Evolutionary conservation across 2,113 vertebrate genomes (phyloP), one percentile per base, ranked within the genome.

Genomic region (Laterallus jamaicensis): DNA sequence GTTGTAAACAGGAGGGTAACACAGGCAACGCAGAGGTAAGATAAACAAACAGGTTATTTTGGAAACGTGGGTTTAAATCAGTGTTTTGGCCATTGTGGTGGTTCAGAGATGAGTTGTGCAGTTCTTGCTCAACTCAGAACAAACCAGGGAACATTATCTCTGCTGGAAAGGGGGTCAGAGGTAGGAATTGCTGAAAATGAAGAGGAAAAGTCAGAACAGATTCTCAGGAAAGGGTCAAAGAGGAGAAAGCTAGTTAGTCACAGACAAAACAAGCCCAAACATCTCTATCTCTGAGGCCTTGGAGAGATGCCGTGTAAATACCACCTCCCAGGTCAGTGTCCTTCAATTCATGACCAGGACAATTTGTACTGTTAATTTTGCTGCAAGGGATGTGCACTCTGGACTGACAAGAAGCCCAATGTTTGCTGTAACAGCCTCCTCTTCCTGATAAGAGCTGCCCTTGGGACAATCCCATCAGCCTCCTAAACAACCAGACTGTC

Each of bases 261-360:
- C 42, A 75, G 88, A 62, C 79, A 67, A 44, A 92, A 66, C 16
- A 31, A 83, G 52, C n/a, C 47, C 50, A 16, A 42, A 6, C 2
- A 2, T 54, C 64, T 69, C 78, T 74, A 37, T 82, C 83, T 86
- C 73, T 0, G 10, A 81, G 74, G 52, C 77, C 86, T 79, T 76
- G 88, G 83, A 49, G 60, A 67, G 93, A 60, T 55, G 42, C 58
- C 0, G 3, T 44, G 39, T 16, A 56, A 96, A 79, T 4, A 5
- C 37, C 93, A 49, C 84, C 86, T 70, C 79, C 79, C 69, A 63
- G 79, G 92, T 97, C 91, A 92, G 50, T 24, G 82, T 88, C 83
- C 90, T 96, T 31, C 92, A 24, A 39, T 37, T 80, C 56, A 31
- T 42, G 62, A 42, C 82, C 59, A 84, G 93, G 31, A 77, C 40